Percentiles rank a stretch among this genome's conserved stretches.
Evolutionary conservation across 1,140 invertebrate species (phyloP).

Genomic region (Aphaenogaster ashmeadi): DNA sequence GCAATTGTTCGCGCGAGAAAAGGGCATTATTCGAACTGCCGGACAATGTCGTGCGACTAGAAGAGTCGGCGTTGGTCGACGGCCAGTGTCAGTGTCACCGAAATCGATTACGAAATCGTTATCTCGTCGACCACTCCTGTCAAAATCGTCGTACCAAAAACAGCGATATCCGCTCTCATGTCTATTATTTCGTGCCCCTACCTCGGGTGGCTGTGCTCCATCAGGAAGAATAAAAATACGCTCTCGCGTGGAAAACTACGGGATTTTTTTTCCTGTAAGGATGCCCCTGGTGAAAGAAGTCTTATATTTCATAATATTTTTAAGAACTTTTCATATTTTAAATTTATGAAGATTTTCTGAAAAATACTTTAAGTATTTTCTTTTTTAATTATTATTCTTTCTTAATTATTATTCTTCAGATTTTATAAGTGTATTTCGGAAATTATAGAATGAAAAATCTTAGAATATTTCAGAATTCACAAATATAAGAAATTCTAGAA

Average conservation of each 20-base stretch:
- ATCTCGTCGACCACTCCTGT: slow-evolving; percentile 45
- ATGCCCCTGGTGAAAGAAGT: neutral
- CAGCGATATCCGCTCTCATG: slow-evolving; percentile 25
- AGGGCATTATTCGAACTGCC: slow-evolving; percentile 32
- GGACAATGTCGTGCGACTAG: slow-evolving; percentile 14
- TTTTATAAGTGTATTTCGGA: too few relatives aligned
- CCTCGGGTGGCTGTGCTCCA: neutral
- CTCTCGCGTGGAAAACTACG: neutral
- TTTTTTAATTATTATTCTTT: too few relatives aligned
- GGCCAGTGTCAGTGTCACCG: slow-evolving; percentile 54
- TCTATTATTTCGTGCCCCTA: neutral
- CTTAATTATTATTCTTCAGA: too few relatives aligned
- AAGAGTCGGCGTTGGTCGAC: slow-evolving; percentile 14
- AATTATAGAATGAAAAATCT: too few relatives aligned
- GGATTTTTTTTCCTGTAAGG: neutral
- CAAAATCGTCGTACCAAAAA: slow-evolving; percentile 1
- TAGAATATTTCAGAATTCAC: too few relatives aligned
- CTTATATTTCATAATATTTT: too few relatives aligned
- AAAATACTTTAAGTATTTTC: too few relatives aligned
- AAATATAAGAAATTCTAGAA: too few relatives aligned
- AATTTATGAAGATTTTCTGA: too few relatives aligned
- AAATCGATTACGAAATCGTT: slow-evolving; percentile 41
- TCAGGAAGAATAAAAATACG: neutral
- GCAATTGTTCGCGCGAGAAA: slow-evolving; percentile 42
- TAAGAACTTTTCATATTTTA: too few relatives aligned